A percentile compares a stretch with the other conserved stretches of the same genome.
phyloP scores from a whole-genome alignment of 2,888 invertebrate genomes.

The Tetranychus truncatus region DNA sequence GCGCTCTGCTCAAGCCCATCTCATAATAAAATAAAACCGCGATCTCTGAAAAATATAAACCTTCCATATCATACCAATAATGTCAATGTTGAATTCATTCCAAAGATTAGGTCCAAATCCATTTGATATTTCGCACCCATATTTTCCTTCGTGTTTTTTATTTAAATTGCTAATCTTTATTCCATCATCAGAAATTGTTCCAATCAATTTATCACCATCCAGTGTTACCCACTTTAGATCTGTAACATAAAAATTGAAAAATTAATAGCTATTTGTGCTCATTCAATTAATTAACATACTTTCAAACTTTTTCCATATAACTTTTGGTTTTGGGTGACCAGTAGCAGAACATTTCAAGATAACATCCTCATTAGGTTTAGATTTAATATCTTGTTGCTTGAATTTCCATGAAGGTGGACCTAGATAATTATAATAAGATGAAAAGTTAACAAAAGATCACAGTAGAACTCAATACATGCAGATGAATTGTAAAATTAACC shows the following conservation, averaged over 20 bases:
- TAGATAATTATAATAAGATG: background rate
- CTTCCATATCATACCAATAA: background rate
- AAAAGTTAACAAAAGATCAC: background rate
- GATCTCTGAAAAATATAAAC: background rate
- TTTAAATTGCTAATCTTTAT: background rate
- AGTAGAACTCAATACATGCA: background rate
- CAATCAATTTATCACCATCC: background rate
- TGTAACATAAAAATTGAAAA: background rate
- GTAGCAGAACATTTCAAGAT: background rate
- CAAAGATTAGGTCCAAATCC: background rate
- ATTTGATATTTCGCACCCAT: background rate
- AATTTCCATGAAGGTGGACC: background rate
- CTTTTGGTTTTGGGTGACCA: background rate
- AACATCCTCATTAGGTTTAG: background rate
- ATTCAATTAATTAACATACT: background rate
- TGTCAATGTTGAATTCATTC: background rate
- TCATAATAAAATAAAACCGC: background rate
- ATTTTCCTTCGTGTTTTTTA: background rate
- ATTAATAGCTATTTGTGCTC: background rate
- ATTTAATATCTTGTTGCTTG: background rate
- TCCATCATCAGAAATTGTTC: background rate
- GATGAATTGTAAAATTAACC: background rate
- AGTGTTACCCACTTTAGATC: background rate
- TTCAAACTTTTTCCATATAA: background rate
- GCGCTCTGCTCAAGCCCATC: background rate